These are phyloP conservation scores for Vombatus ursinus DNA, from an alignment of 2,113 vertebrate genomes.

Conservation along the genomic window DNA sequence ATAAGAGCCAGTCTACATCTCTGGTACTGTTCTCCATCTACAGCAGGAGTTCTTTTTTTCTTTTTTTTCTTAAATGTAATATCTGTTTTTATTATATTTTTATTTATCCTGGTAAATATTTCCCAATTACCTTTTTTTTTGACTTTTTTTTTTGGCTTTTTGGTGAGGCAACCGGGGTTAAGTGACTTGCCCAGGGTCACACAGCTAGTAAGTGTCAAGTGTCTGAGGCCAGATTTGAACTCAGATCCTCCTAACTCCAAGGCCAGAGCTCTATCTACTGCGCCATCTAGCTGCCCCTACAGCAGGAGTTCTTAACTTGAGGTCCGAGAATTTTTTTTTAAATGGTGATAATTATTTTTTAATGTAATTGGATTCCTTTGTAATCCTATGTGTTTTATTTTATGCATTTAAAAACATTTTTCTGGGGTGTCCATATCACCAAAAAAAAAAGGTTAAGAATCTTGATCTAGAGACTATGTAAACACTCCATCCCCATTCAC, in stretches of 20 bases:
- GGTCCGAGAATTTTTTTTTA: background rate
- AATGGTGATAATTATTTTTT: background rate
- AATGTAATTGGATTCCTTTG: background rate
- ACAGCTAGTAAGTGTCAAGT: too few relatives aligned
- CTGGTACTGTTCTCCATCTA: background rate
- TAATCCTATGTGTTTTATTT: background rate
- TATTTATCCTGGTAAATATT: too few relatives aligned
- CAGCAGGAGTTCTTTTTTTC: background rate
- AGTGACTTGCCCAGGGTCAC: too few relatives aligned
- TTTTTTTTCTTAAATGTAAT: too few relatives aligned
- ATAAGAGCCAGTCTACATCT: background rate
- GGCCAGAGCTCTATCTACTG: too few relatives aligned
- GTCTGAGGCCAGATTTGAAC: too few relatives aligned
- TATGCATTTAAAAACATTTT: background rate
- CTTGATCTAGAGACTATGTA: background rate
- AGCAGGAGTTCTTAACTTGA: background rate
- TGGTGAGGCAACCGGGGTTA: too few relatives aligned
- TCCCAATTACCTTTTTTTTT: too few relatives aligned
- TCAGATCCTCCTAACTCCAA: too few relatives aligned
- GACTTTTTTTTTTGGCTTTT: too few relatives aligned
- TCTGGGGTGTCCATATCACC: background rate
- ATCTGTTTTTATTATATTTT: too few relatives aligned
- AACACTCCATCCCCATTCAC: background rate
- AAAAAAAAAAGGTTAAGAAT: background rate
- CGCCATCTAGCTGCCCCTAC: too few relatives aligned